phyloP scores from a whole-genome alignment of 2,888 invertebrate species.

The Orchestes rusci region DNA sequence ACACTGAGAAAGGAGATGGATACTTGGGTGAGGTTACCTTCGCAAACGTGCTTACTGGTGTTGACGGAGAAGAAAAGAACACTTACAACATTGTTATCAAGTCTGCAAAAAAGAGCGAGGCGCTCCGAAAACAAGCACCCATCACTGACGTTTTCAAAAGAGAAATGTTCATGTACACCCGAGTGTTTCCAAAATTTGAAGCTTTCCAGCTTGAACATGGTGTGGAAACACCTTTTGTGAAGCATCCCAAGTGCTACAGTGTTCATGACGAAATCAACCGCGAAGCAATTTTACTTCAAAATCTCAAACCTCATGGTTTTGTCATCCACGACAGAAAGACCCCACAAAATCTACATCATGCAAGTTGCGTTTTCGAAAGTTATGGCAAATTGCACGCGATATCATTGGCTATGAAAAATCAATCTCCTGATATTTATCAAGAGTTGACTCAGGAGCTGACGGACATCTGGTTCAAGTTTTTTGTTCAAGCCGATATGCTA shows the following conservation, averaged over 20 bases:
- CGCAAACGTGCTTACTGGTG: constrained; percentile 22
- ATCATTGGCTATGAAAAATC: constrained; percentile 27
- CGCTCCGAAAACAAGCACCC: constrained; percentile 17
- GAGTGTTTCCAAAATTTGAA: constrained; percentile 24
- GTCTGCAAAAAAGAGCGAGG: constrained; percentile 16
- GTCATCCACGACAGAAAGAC: constrained; percentile 29
- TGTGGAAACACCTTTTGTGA: constrained; percentile 12
- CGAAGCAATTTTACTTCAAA: constrained; percentile 32
- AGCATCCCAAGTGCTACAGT: constrained; percentile 30
- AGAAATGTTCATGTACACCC: constrained; percentile 27
- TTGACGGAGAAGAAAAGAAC: constrained; percentile 15
- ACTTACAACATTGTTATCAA: constrained; percentile 21
- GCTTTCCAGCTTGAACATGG: constrained; percentile 23
- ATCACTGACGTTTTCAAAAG: constrained; percentile 24
- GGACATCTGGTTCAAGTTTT: constrained; percentile 27
- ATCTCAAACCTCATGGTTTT: constrained; percentile 30
- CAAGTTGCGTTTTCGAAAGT: constrained; percentile 13
- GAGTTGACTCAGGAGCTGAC: constrained; percentile 28
- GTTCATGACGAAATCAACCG: constrained; percentile 25
- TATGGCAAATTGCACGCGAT: constrained; percentile 32
- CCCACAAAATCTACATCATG: constrained; percentile 34
- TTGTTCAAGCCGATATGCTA: constrained; percentile 23
- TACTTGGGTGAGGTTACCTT: constrained; percentile 29
- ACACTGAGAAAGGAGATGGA: constrained; percentile 27
- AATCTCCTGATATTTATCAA: constrained; percentile 18